Conservation (phyloP, 1,140 invertebrate species). For the Zophobas atratus region DNA sequence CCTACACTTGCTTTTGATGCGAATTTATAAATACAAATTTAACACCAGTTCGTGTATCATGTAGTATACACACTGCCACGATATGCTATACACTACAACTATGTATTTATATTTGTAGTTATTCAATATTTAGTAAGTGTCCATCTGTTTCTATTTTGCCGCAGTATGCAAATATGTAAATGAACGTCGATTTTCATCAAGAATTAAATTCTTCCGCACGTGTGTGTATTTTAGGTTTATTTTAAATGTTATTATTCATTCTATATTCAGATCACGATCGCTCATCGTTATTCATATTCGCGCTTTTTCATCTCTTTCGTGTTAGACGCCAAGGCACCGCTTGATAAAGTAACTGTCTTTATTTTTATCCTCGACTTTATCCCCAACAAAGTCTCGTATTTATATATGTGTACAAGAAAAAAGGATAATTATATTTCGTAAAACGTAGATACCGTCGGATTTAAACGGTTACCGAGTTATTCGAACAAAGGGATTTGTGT, state of each 20-base stretch:
- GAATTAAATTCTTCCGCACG: not conserved
- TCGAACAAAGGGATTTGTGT: no score
- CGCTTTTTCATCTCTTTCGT: slow-evolving; percentile 17
- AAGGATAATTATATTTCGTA: no score
- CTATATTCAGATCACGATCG: slow-evolving; percentile 19
- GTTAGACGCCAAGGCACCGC: slow-evolving; percentile 1
- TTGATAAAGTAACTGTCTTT: slow-evolving; percentile 35
- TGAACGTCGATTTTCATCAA: no score
- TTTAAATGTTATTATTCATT: slow-evolving; percentile 25
- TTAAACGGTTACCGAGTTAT: not conserved
- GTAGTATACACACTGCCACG: no score
- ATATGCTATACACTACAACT: no score
- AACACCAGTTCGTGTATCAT: no score
- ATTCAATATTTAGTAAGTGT: no score
- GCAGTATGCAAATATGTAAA: no score
- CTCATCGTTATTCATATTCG: slow-evolving; percentile 38
- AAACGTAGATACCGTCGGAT: not conserved
- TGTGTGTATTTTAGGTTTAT: slow-evolving; percentile 18
- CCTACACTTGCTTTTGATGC: no score
- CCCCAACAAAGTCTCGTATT: slow-evolving; percentile 12
- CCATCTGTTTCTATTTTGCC: no score
- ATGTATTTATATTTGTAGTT: no score
- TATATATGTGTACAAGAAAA: slow-evolving; percentile 11
- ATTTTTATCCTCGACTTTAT: slow-evolving; percentile 8
- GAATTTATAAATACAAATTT: no score